Evolutionary conservation across 2,113 vertebrate species (phyloP).

Genomic region (Pluvialis apricaria): DNA sequence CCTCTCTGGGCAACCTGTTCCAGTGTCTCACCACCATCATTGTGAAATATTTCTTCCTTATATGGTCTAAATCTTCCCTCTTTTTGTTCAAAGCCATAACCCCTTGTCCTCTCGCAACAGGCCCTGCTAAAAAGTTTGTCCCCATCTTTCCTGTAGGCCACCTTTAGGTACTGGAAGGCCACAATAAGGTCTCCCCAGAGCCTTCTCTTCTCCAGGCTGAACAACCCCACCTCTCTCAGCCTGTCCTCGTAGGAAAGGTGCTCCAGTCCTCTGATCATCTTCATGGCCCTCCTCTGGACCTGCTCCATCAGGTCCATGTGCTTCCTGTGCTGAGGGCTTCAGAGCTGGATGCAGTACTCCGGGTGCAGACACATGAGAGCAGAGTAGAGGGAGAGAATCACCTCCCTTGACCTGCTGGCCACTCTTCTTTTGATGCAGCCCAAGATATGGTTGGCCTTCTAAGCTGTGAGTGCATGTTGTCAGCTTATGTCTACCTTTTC

Average conservation of each 20-base stretch:
- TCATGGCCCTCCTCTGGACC: background rate
- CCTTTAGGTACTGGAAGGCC: background rate
- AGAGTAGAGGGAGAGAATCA: background rate
- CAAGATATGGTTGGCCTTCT: background rate
- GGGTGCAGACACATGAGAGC: background rate
- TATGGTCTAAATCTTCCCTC: background rate
- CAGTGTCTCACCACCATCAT: background rate
- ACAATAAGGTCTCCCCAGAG: background rate
- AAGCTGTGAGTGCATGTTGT: background rate
- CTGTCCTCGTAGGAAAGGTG: background rate
- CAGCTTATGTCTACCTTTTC: background rate
- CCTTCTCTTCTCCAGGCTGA: background rate
- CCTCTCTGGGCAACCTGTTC: background rate
- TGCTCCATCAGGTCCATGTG: background rate
- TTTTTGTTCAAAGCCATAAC: no score
- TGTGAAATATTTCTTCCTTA: background rate
- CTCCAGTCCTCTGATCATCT: background rate
- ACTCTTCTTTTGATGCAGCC: background rate
- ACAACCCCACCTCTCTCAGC: background rate
- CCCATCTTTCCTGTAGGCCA: background rate
- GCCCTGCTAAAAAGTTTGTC: background rate
- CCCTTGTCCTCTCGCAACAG: background rate
- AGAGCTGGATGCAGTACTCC: background rate
- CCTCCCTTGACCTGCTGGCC: background rate
- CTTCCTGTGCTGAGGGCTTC: background rate